Evolutionary conservation across 2,113 vertebrate species (phyloP).

Genomic region (Ramphastos sulfuratus): DNA sequence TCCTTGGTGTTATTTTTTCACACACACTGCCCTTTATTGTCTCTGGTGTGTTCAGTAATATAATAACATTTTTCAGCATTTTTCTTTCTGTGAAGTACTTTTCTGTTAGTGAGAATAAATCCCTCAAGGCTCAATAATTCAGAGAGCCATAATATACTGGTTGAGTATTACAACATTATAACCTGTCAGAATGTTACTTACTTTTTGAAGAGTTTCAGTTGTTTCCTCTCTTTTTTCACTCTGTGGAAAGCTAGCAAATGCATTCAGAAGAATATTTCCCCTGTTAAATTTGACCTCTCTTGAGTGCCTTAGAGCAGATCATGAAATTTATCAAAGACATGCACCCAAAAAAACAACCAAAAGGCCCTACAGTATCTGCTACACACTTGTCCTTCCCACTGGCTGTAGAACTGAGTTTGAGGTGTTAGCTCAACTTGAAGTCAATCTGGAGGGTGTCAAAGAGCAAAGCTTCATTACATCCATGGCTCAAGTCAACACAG

Average conservation of each 20-base stretch:
- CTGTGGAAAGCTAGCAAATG: background rate
- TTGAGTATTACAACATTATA: background rate
- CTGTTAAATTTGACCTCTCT: background rate
- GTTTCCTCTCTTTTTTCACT: background rate
- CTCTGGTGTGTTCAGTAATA: background rate
- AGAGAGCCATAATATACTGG: background rate
- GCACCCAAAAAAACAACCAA: background rate
- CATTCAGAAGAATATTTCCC: background rate
- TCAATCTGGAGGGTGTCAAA: background rate
- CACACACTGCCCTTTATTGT: background rate
- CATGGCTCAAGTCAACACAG: background rate
- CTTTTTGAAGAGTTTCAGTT: constrained; percentile 12
- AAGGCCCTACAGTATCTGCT: background rate
- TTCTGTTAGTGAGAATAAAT: background rate
- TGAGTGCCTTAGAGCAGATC: background rate
- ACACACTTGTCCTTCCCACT: background rate
- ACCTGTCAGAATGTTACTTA: background rate
- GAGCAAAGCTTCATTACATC: background rate
- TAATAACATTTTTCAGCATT: background rate
- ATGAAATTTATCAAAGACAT: background rate
- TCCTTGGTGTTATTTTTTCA: constrained; percentile 11
- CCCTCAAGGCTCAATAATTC: background rate
- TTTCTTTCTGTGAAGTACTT: background rate
- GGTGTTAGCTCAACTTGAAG: background rate
- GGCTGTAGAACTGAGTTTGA: background rate